Conservation (phyloP, 2,113 vertebrate genomes). For the Elanoides forficatus region DNA sequence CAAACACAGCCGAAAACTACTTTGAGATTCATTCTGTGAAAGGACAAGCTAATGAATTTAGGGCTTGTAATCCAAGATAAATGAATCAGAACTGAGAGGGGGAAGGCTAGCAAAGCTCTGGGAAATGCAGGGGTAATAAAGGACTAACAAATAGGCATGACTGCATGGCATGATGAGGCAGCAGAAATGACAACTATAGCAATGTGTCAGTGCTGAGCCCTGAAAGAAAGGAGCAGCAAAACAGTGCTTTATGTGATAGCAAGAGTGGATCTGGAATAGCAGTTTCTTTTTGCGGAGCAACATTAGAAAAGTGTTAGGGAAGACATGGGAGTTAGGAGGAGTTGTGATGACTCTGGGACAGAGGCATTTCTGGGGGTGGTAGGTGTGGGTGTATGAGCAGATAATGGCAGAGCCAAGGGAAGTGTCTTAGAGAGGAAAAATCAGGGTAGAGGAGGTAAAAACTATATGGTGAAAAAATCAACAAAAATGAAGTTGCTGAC, state of each 20-base stretch:
- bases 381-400: neutral
- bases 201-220: neutral
- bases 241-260: neutral
- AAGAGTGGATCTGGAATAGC: neutral
- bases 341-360: neutral
- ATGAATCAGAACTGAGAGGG: neutral
- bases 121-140: neutral
- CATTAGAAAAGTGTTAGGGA: neutral
- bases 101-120: neutral
- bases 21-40: neutral
- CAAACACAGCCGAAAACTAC: neutral
- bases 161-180: neutral
- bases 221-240: neutral
- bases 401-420: neutral
- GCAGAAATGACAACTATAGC: neutral
- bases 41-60: slow-evolving; percentile 22
- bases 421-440: neutral
- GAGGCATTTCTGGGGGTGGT: neutral
- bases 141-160: neutral
- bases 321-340: neutral
- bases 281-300: neutral
- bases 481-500: neutral
- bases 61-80: slow-evolving; percentile 9
- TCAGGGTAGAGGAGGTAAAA: neutral
- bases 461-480: accelerated